Evolutionary conservation across 2,888 invertebrate genomes (phyloP), one percentile per base, ranked within the genome.

Genomic region (Ennomos quercinarius): DNA sequence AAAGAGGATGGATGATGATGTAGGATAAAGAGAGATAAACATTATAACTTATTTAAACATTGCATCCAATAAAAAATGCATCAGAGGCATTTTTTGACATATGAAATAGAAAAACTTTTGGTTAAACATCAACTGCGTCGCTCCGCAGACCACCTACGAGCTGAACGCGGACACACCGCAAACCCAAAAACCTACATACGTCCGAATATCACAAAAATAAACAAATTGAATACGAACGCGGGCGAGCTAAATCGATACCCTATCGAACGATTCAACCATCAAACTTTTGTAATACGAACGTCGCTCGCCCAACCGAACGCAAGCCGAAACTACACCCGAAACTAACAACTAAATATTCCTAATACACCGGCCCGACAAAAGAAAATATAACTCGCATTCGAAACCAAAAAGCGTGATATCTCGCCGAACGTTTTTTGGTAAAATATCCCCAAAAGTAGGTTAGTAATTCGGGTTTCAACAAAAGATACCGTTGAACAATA

Each of bases 371-470:
- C 67, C 65, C 67, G 71, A 90, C 89, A 89, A 92, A 84, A 81
- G 80, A 78, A 87, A 89, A 86, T 81, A 89, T 91, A 87, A 88
- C 79, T 83, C 64, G 70, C 78, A 91, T 91, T 91, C 77, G 80
- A 80, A 89, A 71, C 73, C 91, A 85, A 88, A 89, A 80, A 86
- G 81, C 91, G 89, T 91, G 84, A 91, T 89, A 86, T 83, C 84
- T 85, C 79, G 71, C 80, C 78, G 67, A 77, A 71, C 73, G 73
- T 83, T 89, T 87, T 88, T 87, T 80, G 78, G 71, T 71, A 73
- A 77, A 86, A 86, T 86, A 86, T 87, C 82, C 84, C 87, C 89
- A 89, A 91, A 91, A 91, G 84, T 92, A 88, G 92, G 92, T 92
- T 91, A 91, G 91, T 92, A 91, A 92, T 91, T 87, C 91, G 84